These are phyloP conservation scores for Pterocles orientalis DNA, from an alignment of 2,113 vertebrate genomes.

Conservation along the genomic window DNA sequence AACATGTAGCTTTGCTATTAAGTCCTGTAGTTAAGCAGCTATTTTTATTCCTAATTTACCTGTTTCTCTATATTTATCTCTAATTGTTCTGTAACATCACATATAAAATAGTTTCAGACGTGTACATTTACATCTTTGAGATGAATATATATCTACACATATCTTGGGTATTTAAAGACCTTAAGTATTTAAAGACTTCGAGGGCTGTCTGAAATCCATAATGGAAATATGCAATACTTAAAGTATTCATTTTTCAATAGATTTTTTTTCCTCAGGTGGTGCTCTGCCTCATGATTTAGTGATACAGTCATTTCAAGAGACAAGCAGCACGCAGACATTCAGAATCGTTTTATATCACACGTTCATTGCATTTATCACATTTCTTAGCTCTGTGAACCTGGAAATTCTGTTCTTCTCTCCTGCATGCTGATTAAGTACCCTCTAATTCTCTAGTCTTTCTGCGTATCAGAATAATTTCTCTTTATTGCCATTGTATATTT, in stretches of 20 bases:
- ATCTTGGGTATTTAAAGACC: neutral
- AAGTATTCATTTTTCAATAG: neutral
- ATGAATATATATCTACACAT: neutral
- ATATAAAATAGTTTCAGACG: neutral
- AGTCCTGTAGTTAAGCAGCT: neutral
- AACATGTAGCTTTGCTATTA: neutral
- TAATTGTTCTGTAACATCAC: neutral
- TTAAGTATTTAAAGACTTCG: neutral
- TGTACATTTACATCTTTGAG: neutral
- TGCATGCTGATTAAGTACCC: neutral
- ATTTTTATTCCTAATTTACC: neutral
- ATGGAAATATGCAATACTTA: neutral
- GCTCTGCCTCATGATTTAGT: neutral
- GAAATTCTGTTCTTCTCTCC: neutral
- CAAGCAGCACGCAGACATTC: neutral
- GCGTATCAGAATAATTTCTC: neutral
- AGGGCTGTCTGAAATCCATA: neutral
- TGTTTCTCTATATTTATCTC: neutral
- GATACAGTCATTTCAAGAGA: neutral
- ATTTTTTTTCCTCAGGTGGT: neutral
- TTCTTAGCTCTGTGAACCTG: neutral
- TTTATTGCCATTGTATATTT: neutral
- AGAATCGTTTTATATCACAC: neutral
- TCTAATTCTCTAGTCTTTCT: neutral
- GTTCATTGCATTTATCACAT: neutral